Base-by-base conservation (phyloP, 1,140 invertebrate species). In the Ostrea edulis region DNA sequence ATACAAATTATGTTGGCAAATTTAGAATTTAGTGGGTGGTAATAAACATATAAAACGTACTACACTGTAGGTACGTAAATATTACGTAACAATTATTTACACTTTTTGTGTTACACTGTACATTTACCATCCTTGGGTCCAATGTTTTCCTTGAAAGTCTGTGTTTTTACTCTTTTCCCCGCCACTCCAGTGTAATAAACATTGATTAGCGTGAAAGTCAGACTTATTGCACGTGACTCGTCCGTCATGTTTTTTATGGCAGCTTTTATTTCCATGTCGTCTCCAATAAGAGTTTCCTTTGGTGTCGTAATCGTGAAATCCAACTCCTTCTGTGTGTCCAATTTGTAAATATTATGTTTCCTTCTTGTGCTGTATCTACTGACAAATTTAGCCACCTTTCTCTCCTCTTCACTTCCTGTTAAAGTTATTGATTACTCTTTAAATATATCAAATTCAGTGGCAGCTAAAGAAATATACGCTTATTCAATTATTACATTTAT, bases 151-250 rank as follows among this genome's bases (percentile, higher is more conserved):
- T 86, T 54, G 44, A 53, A 86, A 4, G 22, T 44, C 12, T 87
- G 35, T 7, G 86, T 82, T 35, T 88, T 87, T 0, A 92, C 22
- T 17, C 87, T 81, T 35, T 85, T 82, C 29, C 62, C 89, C 9
- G 89, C 83, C 29, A 91, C 82, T 0, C 91, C 91, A 54, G 90
- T 92, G 87, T 91, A 92, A 68, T 86, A 91, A 4, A 44, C 82
- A 53, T 85, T 89, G 14, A 86, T 14, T 2, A 92, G 71, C 3
- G 90, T 85, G 29, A 90, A 53, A 0, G 87, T 83, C 7, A 89
- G 87, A 17, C 84, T 14, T 4, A 90, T 52, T 17, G 44, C 35
- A 35, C 82, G 62, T 5, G 51, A 52, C 5, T 89, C 84, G 0
- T 84, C 52, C 11, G 88, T 86, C 17, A 20, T 85, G 86, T 91